Conservation (phyloP, 2,888 invertebrate genomes). For the Xestia rhomboidea region DNA sequence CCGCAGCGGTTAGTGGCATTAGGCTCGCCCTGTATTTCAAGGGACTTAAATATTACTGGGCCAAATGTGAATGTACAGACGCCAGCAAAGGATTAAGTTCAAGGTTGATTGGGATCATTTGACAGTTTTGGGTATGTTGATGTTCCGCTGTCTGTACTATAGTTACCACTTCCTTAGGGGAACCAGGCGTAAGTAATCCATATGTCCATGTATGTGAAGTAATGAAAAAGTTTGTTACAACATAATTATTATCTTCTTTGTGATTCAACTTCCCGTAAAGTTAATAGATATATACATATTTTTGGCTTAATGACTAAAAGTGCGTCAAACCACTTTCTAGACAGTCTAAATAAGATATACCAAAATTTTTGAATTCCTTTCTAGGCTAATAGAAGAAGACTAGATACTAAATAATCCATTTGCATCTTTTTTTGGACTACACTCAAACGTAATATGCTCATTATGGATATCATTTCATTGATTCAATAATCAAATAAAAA, state of each 20-base stretch:
- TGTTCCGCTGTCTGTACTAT: too few relatives aligned
- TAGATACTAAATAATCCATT: conserved; percentile 10
- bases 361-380: background rate
- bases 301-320: background rate
- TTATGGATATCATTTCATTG: conserved; percentile 15
- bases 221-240: too few relatives aligned
- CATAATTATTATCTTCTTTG: too few relatives aligned
- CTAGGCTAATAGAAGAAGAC: background rate
- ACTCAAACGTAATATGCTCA: conserved; percentile 1
- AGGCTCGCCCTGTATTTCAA: background rate
- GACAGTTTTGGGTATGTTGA: too few relatives aligned
- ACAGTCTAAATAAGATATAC: background rate
- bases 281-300: background rate
- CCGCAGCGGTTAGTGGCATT: background rate
- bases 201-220: too few relatives aligned
- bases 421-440: conserved; percentile 10
- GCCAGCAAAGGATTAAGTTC: too few relatives aligned
- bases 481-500: conserved; percentile 4
- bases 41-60: too few relatives aligned
- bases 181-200: too few relatives aligned
- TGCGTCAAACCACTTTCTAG: conserved; percentile 33
- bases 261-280: background rate
- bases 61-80: too few relatives aligned
- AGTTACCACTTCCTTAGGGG: too few relatives aligned
- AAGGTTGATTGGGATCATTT: too few relatives aligned